Evolutionary conservation across 2,888 invertebrate genomes (phyloP), one percentile per base, ranked within the genome.

Genomic region (Thera obeliscata): DNA sequence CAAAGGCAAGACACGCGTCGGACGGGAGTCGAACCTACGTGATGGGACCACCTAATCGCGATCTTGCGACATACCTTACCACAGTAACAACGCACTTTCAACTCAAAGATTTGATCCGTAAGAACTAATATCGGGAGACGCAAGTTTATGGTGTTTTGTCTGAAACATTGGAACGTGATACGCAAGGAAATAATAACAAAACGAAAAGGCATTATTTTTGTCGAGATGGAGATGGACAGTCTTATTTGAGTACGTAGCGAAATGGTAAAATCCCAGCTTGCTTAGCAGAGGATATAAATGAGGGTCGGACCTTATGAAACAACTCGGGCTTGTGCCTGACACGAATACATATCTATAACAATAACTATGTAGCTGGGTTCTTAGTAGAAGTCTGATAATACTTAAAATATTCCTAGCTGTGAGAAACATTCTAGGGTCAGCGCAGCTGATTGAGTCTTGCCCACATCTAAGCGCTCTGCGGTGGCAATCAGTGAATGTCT

Each of bases 21-120:
- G 79, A 79, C 81, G 79, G 83, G 86, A 87, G 84, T 81, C 86
- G 86, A 86, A 85, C 86, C 81, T 70, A 92, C 92, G 92, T 92
- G 92, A 91, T 78, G 68, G 64, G 91, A 84, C 89, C 83, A 81
- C 88, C 75, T 84, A 92, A 86, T 78, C 74, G 73, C 78, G 77
- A 86, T 84, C 83, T 81, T 81, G 81, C 79, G 73, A 67, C 77
- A 74, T 66, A 63, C 69, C 60, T 66, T 64, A 60, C 61, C 62
- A 48, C 41, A 52, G 38, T 58, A 68, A 33, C 80, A 76, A 71
- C 67, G 73, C 64, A 85, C 79, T 80, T 71, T 74, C 71, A 60
- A 80, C 84, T 78, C 74, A 87, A 84, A 65, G 2, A 0, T 35
- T 55, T 22, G 9, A 41, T n/a, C 46, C 6, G 5, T 78, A 85